phyloP scores from a whole-genome alignment of 92 coral and sea anemone genomes.

The Pocillopora meandrina region DNA sequence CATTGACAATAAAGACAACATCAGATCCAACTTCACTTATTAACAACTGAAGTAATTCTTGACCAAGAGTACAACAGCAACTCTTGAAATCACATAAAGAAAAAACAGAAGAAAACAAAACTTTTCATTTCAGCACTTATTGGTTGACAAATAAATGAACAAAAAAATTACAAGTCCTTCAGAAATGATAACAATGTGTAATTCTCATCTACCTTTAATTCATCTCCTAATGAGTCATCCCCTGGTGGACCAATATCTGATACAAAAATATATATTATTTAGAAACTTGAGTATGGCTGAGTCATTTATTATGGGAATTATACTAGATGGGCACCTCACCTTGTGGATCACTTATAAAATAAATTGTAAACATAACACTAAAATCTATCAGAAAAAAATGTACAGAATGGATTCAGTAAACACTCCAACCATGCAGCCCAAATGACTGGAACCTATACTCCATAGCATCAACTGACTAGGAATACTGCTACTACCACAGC shows the following conservation, averaged over 20 bases:
- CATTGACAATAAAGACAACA: constrained; percentile 59
- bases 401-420: too few species aligned
- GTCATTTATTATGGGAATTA: background rate
- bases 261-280: background rate
- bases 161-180: too few species aligned
- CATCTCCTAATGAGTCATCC: background rate
- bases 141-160: too few species aligned
- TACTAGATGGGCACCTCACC: too few species aligned
- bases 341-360: too few species aligned
- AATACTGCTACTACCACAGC: too few species aligned
- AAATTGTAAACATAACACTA: too few species aligned
- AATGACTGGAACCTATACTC: too few species aligned
- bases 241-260: background rate
- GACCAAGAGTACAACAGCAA: constrained; percentile 69
- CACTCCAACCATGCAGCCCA: too few species aligned
- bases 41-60: constrained; percentile 60
- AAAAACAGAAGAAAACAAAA: background rate
- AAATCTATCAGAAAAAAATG: too few species aligned
- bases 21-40: constrained; percentile 53
- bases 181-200: background rate
- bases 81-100: background rate
- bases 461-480: too few species aligned
- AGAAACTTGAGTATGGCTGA: background rate
- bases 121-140: background rate
- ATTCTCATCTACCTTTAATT: constrained; percentile 7